phyloP scores from a whole-genome alignment of 2,797 vertebrate species.

The Siniperca scherzeri region DNA sequence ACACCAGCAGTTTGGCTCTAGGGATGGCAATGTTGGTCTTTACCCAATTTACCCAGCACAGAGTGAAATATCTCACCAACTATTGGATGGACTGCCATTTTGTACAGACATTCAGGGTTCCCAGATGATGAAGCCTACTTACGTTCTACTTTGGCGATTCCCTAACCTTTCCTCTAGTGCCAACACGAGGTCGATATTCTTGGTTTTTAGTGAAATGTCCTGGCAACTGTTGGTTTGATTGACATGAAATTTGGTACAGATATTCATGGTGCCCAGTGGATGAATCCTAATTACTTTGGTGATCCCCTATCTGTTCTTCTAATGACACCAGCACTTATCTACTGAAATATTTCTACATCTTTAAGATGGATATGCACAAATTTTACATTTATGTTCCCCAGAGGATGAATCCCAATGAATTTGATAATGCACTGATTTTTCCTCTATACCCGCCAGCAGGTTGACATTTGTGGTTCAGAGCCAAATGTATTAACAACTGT shows the following conservation, averaged over 20 bases:
- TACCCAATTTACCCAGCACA: background rate
- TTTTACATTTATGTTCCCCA: background rate
- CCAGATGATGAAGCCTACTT: background rate
- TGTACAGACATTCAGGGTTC: background rate
- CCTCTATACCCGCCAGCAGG: background rate
- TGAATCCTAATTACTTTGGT: background rate
- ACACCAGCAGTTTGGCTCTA: too few species aligned
- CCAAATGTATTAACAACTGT: background rate
- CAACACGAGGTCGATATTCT: background rate
- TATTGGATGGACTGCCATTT: background rate
- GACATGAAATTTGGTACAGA: background rate
- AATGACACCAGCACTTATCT: background rate
- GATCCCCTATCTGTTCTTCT: background rate
- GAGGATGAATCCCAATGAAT: background rate
- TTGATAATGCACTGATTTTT: background rate
- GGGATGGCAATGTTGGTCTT: too few species aligned
- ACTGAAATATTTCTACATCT: background rate
- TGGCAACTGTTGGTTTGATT: background rate
- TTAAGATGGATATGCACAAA: background rate
- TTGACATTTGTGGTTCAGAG: background rate
- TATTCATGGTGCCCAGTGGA: background rate
- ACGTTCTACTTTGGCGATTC: background rate
- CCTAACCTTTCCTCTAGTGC: background rate
- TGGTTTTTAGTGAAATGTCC: too few species aligned
- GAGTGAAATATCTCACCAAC: slow-evolving; percentile 1